Conservation (phyloP, 1,140 invertebrate species). For the Matsumurasca onukii region DNA sequence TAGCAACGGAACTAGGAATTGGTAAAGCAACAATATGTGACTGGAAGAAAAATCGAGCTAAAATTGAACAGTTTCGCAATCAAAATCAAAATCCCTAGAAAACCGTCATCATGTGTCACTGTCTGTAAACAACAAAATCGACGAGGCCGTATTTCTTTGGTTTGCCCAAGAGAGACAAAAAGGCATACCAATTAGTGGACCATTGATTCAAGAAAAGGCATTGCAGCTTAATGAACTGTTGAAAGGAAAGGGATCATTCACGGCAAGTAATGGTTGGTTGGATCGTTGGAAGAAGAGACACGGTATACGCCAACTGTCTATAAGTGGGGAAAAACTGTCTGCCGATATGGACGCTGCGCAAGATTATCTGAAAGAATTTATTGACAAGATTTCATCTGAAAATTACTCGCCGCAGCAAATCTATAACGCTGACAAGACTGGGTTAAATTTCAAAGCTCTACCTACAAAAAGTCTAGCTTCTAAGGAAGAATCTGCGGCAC, state of each 20-base stretch:
- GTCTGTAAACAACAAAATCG: neutral
- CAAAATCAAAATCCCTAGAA: neutral
- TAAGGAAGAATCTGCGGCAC: constrained; percentile 7
- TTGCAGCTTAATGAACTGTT: neutral
- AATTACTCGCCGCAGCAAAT: constrained; percentile 8
- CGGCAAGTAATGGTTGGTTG: constrained; percentile 3
- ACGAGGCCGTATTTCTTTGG: constrained; percentile 2
- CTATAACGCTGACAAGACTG: constrained; percentile 39
- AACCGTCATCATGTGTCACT: neutral
- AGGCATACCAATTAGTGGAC: constrained; percentile 15
- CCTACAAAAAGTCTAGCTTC: constrained; percentile 27
- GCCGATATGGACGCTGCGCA: neutral
- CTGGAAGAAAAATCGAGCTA: neutral
- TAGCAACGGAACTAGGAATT: neutral
- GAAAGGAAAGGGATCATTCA: neutral
- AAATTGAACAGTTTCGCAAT: neutral
- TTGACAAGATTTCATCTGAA: neutral
- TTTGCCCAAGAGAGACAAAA: constrained; percentile 23
- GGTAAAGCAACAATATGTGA: neutral
- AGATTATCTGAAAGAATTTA: neutral
- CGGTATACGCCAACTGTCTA: constrained; percentile 9
- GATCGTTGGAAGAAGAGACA: constrained; percentile 24
- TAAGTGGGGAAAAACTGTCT: constrained; percentile 23
- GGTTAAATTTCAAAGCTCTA: constrained; percentile 34
- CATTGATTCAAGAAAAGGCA: constrained; percentile 22